A percentile compares a stretch with the other conserved stretches of the same genome.
phyloP scores from a whole-genome alignment of 1,140 invertebrate genomes.

The Papilio polytes region DNA sequence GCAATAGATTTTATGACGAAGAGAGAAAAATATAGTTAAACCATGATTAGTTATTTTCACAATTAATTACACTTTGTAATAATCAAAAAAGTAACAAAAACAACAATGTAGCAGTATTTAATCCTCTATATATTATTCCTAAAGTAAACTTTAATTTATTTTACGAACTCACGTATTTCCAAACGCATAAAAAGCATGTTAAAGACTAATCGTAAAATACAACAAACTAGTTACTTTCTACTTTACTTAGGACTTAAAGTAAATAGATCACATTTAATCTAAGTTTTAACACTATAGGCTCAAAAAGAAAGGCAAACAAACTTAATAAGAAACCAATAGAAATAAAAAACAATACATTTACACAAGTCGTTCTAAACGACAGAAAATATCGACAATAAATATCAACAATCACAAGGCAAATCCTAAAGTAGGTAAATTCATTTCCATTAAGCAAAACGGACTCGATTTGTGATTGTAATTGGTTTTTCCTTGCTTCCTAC shows the following conservation, averaged over 20 bases:
- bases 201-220: constrained; percentile 14
- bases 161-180: constrained; percentile 2
- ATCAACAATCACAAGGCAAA: constrained; percentile 25
- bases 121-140: neutral
- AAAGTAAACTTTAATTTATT: neutral
- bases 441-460: constrained; percentile 36
- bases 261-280: neutral
- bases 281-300: neutral
- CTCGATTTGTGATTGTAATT: constrained; percentile 38
- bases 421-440: constrained; percentile 33
- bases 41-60: neutral
- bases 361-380: too few species aligned
- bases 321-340: too few species aligned
- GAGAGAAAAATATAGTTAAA: neutral
- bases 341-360: too few species aligned
- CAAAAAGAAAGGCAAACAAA: neutral
- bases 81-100: neutral
- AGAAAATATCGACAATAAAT: neutral
- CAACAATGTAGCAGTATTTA: neutral
- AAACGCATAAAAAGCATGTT: constrained; percentile 10
- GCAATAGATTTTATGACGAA: too few species aligned
- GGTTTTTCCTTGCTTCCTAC: constrained; percentile 32
- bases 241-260: constrained; percentile 2
- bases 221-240: neutral
- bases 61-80: neutral